These are phyloP conservation scores for Dolichotis patagonum DNA, from an alignment of 2,113 vertebrate species.

Conservation along the genomic window DNA sequence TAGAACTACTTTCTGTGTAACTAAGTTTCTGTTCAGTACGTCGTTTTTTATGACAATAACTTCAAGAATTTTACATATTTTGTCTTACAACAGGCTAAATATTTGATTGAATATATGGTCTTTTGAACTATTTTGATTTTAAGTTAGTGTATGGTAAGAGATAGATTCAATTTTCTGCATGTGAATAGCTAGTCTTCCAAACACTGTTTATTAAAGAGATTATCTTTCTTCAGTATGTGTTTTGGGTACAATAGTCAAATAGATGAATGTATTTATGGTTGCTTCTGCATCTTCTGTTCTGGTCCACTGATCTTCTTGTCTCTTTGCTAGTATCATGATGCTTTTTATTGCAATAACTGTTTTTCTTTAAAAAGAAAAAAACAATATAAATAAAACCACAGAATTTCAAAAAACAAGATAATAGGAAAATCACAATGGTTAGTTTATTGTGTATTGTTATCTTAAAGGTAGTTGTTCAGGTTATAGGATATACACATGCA, in stretches of 20 bases:
- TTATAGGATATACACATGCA: too few relatives aligned
- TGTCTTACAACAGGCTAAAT: not conserved
- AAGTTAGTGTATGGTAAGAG: not conserved
- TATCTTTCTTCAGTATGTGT: not conserved
- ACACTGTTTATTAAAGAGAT: not conserved
- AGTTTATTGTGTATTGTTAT: too few relatives aligned
- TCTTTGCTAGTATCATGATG: not conserved
- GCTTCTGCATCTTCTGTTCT: not conserved
- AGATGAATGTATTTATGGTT: not conserved
- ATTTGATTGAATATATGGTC: not conserved
- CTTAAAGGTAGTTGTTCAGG: too few relatives aligned
- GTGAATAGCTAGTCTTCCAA: not conserved
- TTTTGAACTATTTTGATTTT: not conserved
- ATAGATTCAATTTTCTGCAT: not conserved
- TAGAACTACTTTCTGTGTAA: not conserved
- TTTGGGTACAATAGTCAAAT: not conserved
- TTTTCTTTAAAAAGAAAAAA: too few relatives aligned
- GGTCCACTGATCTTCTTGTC: not conserved
- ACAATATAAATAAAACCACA: too few relatives aligned
- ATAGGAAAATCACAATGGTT: too few relatives aligned
- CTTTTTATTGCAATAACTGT: not conserved
- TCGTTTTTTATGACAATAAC: not conserved
- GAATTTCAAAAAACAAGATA: too few relatives aligned
- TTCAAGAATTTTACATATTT: not conserved
- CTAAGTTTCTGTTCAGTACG: not conserved